These are phyloP conservation scores for Brachyrhaphis roseni DNA, from an alignment of 2,797 vertebrate species.

Conservation along the genomic window DNA sequence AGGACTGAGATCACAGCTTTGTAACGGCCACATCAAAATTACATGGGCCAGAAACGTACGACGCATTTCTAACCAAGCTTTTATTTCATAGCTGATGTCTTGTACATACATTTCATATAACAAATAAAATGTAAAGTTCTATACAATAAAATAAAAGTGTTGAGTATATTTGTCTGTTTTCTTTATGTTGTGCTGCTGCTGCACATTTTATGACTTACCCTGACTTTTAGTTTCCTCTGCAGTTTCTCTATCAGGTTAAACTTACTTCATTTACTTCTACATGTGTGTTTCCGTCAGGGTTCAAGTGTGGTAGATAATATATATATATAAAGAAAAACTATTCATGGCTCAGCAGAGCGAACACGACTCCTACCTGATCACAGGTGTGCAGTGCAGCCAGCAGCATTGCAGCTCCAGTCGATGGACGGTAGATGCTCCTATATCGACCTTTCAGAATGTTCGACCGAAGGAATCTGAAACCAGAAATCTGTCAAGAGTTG, in stretches of 20 bases:
- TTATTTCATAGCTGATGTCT: not conserved
- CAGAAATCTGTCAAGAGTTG: not conserved
- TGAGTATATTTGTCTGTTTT: too few species aligned
- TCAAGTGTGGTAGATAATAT: not conserved
- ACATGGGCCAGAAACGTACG: too few species aligned
- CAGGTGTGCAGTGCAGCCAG: slow-evolving; percentile 84
- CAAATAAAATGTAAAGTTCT: too few species aligned
- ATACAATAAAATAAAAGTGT: too few species aligned
- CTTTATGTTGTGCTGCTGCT: too few species aligned
- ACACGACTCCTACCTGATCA: slow-evolving; percentile 71
- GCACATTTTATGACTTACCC: not conserved
- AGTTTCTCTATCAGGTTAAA: not conserved
- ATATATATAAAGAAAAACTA: too few species aligned
- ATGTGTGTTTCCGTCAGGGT: not conserved
- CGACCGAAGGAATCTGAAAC: slow-evolving; percentile 78
- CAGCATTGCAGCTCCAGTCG: slow-evolving; percentile 83
- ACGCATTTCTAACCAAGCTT: not conserved
- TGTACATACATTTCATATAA: not conserved
- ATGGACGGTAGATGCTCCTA: slow-evolving; percentile 78
- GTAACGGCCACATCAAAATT: not conserved
- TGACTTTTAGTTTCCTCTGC: not conserved
- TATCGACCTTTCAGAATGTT: slow-evolving; percentile 48
- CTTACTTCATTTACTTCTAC: not conserved
- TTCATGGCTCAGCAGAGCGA: not conserved
- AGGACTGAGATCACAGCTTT: not conserved